phyloP scores from a whole-genome alignment of 1,140 invertebrate genomes.

The Colletes gigas region DNA sequence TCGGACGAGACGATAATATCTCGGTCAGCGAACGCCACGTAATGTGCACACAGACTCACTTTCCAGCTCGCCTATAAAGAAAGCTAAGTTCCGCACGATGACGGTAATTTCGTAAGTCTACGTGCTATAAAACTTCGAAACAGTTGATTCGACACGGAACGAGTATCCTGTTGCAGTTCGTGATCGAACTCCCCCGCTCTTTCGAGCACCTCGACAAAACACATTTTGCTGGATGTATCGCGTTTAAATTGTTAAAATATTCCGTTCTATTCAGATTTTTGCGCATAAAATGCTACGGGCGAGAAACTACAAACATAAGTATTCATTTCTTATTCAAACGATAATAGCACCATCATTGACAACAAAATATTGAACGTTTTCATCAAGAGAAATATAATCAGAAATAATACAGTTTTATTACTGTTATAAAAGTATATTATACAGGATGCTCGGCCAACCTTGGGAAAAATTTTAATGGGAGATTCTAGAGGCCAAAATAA shows the following conservation, averaged over 20 bases:
- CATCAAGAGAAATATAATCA: no score
- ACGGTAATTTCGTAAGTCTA: not conserved
- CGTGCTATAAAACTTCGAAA: constrained; percentile 9
- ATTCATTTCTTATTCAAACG: no score
- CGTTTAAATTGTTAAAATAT: not conserved
- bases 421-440: no score
- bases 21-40: not conserved
- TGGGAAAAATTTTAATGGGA: no score
- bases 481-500: no score
- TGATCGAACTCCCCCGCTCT: not conserved
- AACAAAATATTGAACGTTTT: no score
- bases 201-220: not conserved
- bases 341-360: no score
- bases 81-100: not conserved
- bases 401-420: no score
- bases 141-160: constrained; percentile 13
- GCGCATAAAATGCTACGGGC: no score
- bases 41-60: not conserved
- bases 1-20: constrained; percentile 22
- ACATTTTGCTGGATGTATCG: not conserved
- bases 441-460: no score
- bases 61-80: constrained; percentile 5
- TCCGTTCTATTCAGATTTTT: no score
- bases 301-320: no score
- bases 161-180: not conserved